These are phyloP conservation scores for Macheiramphus alcinus DNA, from an alignment of 2,113 vertebrate genomes.

Conservation along the genomic window DNA sequence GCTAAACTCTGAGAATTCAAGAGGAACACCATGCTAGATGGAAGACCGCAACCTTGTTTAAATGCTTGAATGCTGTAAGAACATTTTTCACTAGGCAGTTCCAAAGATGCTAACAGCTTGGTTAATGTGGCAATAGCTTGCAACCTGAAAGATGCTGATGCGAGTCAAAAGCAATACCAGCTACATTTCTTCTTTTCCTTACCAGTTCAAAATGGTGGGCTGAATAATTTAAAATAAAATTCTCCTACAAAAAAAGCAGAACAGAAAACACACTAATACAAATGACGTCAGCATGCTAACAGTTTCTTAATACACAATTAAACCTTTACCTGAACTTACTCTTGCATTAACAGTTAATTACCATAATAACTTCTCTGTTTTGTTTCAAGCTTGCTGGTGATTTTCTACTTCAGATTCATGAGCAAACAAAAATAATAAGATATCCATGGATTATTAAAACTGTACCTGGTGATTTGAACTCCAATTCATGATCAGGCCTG, in stretches of 20 bases:
- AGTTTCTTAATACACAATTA: background rate
- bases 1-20: background rate
- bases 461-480: background rate
- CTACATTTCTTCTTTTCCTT: background rate
- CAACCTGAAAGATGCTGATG: background rate
- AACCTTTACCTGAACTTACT: background rate
- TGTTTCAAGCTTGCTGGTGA: constrained; percentile 3
- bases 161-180: background rate
- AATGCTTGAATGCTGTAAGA: background rate
- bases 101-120: background rate
- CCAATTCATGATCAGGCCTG: background rate
- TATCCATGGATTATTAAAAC: background rate
- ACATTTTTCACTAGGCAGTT: background rate
- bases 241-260: background rate
- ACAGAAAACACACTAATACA: background rate
- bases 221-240: background rate
- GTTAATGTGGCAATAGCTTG: background rate
- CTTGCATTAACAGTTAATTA: background rate
- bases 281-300: background rate
- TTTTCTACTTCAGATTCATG: background rate
- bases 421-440: background rate
- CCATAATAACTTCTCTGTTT: background rate
- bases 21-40: background rate
- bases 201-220: background rate
- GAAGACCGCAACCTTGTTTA: background rate